Percentiles rank a stretch among this genome's conserved stretches.
phyloP scores from a whole-genome alignment of 2,797 vertebrate genomes.

The Hyperoplus immaculatus region DNA sequence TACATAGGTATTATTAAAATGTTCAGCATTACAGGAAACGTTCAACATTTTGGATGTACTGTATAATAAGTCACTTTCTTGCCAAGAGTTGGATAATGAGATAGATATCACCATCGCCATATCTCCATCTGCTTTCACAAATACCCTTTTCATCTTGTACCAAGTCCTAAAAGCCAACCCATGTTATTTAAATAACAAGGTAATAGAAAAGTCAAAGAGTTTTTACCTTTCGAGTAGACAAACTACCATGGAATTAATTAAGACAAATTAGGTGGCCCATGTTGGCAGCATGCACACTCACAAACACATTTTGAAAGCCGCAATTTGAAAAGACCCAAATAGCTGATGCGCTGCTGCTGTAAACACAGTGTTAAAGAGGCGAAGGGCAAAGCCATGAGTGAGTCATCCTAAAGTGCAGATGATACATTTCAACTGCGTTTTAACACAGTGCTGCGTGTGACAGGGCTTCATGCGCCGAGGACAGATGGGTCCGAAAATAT shows the following conservation, averaged over 20 bases:
- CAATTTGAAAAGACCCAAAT: constrained; percentile 4
- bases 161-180: background rate
- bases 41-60: background rate
- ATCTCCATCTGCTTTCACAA: background rate
- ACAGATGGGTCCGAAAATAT: constrained; percentile 52
- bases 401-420: constrained; percentile 42
- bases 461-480: constrained; percentile 33
- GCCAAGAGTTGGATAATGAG: too few species aligned
- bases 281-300: background rate
- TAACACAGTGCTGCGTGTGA: constrained; percentile 26
- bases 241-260: background rate
- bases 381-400: constrained; percentile 39
- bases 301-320: constrained; percentile 7
- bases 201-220: background rate
- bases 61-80: too few species aligned
- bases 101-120: background rate
- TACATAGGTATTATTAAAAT: background rate
- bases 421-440: constrained; percentile 40
- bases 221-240: background rate
- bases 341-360: constrained; percentile 2
- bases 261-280: background rate
- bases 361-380: constrained; percentile 41
- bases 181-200: background rate
- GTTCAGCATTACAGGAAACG: background rate
- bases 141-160: background rate